Evolutionary conservation across 2,113 vertebrate genomes (phyloP), one percentile per base, ranked within the genome.

Genomic region (Tautogolabrus adspersus): DNA sequence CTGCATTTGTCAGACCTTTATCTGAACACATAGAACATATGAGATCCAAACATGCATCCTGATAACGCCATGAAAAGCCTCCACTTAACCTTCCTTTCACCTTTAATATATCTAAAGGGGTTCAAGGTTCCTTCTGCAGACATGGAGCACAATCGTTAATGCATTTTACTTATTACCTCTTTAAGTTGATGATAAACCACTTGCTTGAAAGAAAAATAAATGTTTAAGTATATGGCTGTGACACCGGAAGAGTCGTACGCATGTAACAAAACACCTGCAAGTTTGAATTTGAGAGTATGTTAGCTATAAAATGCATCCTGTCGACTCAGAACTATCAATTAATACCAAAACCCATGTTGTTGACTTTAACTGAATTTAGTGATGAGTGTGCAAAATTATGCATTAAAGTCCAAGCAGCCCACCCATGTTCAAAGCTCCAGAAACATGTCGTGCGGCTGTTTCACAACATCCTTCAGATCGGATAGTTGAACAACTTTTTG

Each of bases 81-180:
- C 67, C 61, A 44, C 22, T 80, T 66, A 47, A 38, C 60, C 44
- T 47, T 18, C 38, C 18, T 30, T 61, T 57, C 56, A 47, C 66
- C 42, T 66, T 21, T 46, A 61, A 22, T 38, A 34, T 65, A 23
- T 72, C 70, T 66, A 11, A 55, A 44, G 12, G 8, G 13, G 47
- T 21, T 13, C 26, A 23, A n/a, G 40, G 18, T 0, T 30, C 62
- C 54, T 23, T 3, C 15, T 60, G 8, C 10, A 47, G 10, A 72
- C 15, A 52, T 18, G 6, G 38, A 59, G 10, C 16, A 22, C 22
- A 13, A 57, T 8, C 44, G 37, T 64, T 75, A 8, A 58, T 57
- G n/a, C 37, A 61, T 21, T 79, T 51, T 82, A 83, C 60, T 70
- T 44, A 85, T 86, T 90, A 89, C 89, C 89, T 57, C 16, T 21